Base-by-base conservation (phyloP, 64 coral and sea anemone genomes). In the Stichodactyla helianthus region DNA sequence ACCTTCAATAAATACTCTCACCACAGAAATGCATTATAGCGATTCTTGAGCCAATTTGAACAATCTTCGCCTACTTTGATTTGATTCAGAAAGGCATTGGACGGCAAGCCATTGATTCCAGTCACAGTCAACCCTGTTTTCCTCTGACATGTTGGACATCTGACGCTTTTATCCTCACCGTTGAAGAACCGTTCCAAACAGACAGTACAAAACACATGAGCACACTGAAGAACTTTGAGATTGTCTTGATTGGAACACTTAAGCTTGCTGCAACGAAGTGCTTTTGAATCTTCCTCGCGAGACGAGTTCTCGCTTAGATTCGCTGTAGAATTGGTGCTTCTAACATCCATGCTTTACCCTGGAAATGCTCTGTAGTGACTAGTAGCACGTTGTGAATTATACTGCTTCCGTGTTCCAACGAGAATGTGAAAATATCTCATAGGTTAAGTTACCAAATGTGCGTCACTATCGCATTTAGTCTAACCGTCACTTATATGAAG, bases 221-320 rank as follows among this genome's bases (percentile, higher is more conserved):
- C 65, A 89, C 88, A 89, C 53, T 51, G 54, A n/a, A 89, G 88
- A 35, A 89, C 51, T 55, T 89, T 89, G n/a, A 89, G 52, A 55
- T 68, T 84, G 12, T 59, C 84, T 18, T 74, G 68, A 74, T 6
- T 74, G 7, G n/a, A 31, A 23, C 68, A 74, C 25, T n/a, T n/a
- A n/a, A n/a, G n/a, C n/a, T 74, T 25, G 2, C 22, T 23, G 27
- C 68, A 74, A 2, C 20, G 19, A n/a, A 65, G 22, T n/a, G 7
- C 27, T 74, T 12, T 31, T 11, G n/a, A n/a, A 27, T 70, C 65
- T 22, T 13, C 68, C 12, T 74, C 68, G 10, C 13, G 68, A 2
- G 68, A 74, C 10, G 68, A 74, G 22, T 7, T 31, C 27, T 74
- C 68, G 22, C 26, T 23, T 27, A 74, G n/a, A 23, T 10, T 74